Base-by-base conservation (phyloP, 2,113 vertebrate species). In the Scomber scombrus region DNA sequence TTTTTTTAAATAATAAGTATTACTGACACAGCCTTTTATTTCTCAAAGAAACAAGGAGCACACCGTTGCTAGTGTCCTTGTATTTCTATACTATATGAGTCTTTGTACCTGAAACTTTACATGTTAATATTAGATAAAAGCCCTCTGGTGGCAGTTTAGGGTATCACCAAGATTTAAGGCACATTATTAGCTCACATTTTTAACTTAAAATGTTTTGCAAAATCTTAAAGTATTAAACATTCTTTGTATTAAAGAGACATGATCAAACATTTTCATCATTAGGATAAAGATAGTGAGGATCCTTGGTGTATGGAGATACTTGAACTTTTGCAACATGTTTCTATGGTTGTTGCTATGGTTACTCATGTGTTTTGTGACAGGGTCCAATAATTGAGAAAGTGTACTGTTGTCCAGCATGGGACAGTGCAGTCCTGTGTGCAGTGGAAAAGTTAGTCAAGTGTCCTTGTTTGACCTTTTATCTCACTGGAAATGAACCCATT, bases 351-450 rank as follows among this genome's bases (percentile, higher is more conserved):
- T 71, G 26, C 43, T 49, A 1, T 31, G 57, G 56, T 56, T 72
- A 52, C 70, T 72, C 14, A 14, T 47, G 40, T 78, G 55, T 45
- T 2, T 51, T 67, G 7, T 29, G n/a, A 47, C 26, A 16, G 73
- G 14, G 56, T 75, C 62, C 66, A 52, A 54, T 19, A 60, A 18
- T 3, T 72, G 40, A 52, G 45, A 54, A 62, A 9, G 14, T 23
- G 46, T 50, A 7, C 29, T 62, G 43, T 15, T 47, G 15, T 60
- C 10, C 3, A 49, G 73, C 47, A 47, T 62, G 14, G 61, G 47
- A 85, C 88, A 82, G 9, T 57, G 45, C 45, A 23, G 11, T 60
- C 69, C 81, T 83, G 23, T 78, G 69, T 87, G 50, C 45, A 6
- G 55, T 6, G 43, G n/a, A 56, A 77, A 69, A 75, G 46, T 19